Percentiles rank a stretch among this genome's conserved stretches.
Evolutionary conservation across 2,113 vertebrate genomes (phyloP).

Genomic region (Trichomycterus rosablanca): DNA sequence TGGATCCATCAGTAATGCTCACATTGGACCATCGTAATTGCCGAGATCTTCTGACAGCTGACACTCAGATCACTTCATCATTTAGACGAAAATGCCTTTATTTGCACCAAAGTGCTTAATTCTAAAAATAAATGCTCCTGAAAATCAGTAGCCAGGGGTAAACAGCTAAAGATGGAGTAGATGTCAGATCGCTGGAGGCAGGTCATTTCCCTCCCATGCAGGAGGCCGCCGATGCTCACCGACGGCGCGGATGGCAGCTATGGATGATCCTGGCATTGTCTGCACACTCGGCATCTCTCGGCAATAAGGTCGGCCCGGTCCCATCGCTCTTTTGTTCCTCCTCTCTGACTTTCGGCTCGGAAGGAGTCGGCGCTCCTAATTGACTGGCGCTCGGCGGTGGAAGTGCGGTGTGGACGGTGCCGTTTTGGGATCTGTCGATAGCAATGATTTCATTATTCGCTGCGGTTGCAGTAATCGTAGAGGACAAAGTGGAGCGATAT

Average conservation of each 20-base stretch:
- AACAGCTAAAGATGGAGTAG: conserved; percentile 44
- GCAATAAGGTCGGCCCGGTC: too few species aligned
- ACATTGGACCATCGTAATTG: not conserved
- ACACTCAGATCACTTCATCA: conserved; percentile 5
- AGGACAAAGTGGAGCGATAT: not conserved
- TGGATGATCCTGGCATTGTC: conserved; percentile 38
- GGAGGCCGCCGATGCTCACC: conserved; percentile 40
- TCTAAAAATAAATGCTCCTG: conserved; percentile 11
- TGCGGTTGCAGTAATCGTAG: too few species aligned
- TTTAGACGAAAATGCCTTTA: not conserved
- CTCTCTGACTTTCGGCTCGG: not conserved
- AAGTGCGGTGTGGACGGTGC: not conserved
- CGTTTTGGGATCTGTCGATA: not conserved
- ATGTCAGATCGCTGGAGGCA: conserved; percentile 45
- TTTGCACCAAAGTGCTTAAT: conserved; percentile 16
- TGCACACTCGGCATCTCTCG: conserved; percentile 52
- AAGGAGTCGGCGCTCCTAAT: not conserved
- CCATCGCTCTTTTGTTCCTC: conserved; percentile 5
- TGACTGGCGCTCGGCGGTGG: too few species aligned
- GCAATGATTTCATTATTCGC: too few species aligned
- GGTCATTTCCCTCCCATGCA: conserved; percentile 45
- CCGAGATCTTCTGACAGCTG: not conserved
- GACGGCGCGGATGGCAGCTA: conserved; percentile 47
- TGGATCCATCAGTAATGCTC: conserved; percentile 4
- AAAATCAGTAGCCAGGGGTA: conserved; percentile 11